These are phyloP conservation scores for Lepisosteus oculatus DNA, from an alignment of 2,113 vertebrate species.

Conservation along the genomic window DNA sequence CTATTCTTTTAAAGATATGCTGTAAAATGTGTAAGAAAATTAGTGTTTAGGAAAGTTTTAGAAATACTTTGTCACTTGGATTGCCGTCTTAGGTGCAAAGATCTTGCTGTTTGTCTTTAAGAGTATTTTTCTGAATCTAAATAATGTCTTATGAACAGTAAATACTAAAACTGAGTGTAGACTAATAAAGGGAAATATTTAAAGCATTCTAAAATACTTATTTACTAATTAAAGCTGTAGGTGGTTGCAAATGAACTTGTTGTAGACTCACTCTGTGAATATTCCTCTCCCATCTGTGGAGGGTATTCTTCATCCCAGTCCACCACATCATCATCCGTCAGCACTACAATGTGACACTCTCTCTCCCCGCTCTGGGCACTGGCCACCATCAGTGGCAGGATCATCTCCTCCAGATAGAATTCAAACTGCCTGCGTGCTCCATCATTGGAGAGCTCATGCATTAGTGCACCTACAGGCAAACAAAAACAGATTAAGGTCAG, in stretches of 20 bases:
- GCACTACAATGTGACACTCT: slow-evolving; percentile 96
- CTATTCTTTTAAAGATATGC: not conserved
- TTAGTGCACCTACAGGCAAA: slow-evolving; percentile 84
- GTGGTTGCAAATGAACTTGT: too few relatives aligned
- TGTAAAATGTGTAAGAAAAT: too few relatives aligned
- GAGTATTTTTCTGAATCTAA: too few relatives aligned
- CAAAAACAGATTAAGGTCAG: slow-evolving; percentile 2
- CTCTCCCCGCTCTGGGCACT: slow-evolving; percentile 95
- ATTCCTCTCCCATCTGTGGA: slow-evolving; percentile 98
- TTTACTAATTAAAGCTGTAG: too few relatives aligned
- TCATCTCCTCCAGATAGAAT: slow-evolving; percentile 98
- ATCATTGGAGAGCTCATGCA: slow-evolving; percentile 97
- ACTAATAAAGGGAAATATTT: too few relatives aligned
- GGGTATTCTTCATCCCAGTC: slow-evolving; percentile 99
- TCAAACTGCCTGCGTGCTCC: slow-evolving; percentile 95
- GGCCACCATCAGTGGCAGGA: slow-evolving; percentile 93
- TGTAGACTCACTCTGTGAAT: slow-evolving; percentile 88
- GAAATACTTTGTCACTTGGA: too few relatives aligned
- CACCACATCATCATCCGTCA: slow-evolving; percentile 96
- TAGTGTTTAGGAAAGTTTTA: too few relatives aligned
- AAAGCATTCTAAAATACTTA: too few relatives aligned
- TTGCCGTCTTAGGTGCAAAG: too few relatives aligned
- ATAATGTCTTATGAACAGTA: too few relatives aligned
- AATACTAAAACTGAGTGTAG: too few relatives aligned
- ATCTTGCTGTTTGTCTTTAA: too few relatives aligned